These are phyloP conservation scores for Drosophila vallismaia DNA, from an alignment of 2,888 invertebrate genomes.

Conservation along the genomic window DNA sequence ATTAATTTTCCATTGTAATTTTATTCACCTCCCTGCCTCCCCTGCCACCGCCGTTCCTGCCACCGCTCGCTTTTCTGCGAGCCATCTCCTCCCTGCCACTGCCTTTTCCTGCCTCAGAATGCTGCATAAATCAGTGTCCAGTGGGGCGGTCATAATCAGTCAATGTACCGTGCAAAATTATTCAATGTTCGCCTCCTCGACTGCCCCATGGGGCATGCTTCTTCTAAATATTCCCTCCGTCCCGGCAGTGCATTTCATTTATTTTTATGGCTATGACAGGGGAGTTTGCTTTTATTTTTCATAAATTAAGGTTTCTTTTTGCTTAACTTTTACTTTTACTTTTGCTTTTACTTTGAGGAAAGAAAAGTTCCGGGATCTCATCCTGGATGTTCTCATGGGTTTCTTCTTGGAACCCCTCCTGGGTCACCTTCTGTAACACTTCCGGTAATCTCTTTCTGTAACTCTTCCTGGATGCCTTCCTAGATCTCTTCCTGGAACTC, in stretches of 20 bases:
- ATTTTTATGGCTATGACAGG: conserved; percentile 62
- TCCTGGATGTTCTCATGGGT: neutral
- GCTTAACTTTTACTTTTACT: too few species aligned
- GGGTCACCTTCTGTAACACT: too few species aligned
- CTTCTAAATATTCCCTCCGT: conserved; percentile 7
- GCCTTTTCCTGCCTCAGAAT: neutral
- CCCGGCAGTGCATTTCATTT: conserved; percentile 50
- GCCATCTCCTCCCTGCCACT: conserved; percentile 23
- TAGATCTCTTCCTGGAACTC: too few species aligned
- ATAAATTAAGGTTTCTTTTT: conserved; percentile 37
- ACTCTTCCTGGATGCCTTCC: too few species aligned
- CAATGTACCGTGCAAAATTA: conserved; percentile 74
- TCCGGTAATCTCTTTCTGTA: too few species aligned
- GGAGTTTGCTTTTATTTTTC: conserved; percentile 46
- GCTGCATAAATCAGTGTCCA: conserved; percentile 57
- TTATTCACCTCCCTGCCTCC: conserved; percentile 35
- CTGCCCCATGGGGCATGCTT: neutral
- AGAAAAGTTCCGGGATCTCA: neutral
- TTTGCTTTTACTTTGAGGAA: neutral
- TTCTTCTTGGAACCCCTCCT: too few species aligned
- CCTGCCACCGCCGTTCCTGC: conserved; percentile 12
- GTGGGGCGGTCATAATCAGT: conserved; percentile 66
- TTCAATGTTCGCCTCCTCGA: conserved; percentile 41
- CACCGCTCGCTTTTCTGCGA: too few species aligned
- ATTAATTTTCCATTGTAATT: conserved; percentile 69